These are phyloP conservation scores for Rhizoglyphus robini DNA, from an alignment of 1,140 invertebrate genomes.

Conservation along the genomic window DNA sequence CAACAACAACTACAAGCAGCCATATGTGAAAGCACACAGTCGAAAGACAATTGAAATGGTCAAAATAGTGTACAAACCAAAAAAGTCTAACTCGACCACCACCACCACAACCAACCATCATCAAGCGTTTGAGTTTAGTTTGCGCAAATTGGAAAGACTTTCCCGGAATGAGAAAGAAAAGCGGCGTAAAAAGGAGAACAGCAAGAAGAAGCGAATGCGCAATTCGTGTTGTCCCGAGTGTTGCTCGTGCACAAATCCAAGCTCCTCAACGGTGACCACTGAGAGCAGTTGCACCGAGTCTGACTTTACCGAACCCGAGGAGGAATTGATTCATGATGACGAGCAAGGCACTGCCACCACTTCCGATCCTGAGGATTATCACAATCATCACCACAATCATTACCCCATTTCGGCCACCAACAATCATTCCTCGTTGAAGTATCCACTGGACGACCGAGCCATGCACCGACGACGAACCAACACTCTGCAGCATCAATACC, in stretches of 20 bases:
- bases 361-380: not conserved
- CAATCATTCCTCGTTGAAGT: not conserved
- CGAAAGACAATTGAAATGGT: not conserved
- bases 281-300: not conserved
- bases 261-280: not conserved
- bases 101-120: not conserved
- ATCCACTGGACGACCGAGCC: not conserved
- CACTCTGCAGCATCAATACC: not conserved
- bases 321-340: not conserved
- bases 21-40: not conserved
- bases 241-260: not conserved
- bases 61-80: not conserved
- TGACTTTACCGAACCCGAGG: not conserved
- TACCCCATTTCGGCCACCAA: not conserved
- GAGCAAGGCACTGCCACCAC: not conserved
- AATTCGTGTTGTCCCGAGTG: not conserved
- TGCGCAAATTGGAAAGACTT: not conserved
- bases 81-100: not conserved
- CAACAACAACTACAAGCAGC: not conserved
- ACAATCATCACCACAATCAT: not conserved
- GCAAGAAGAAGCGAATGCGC: not conserved
- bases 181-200: not conserved
- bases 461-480: not conserved
- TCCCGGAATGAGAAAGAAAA: not conserved
- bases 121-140: not conserved